phyloP scores from a whole-genome alignment of 2,888 invertebrate genomes.

The Dicycla oo region DNA sequence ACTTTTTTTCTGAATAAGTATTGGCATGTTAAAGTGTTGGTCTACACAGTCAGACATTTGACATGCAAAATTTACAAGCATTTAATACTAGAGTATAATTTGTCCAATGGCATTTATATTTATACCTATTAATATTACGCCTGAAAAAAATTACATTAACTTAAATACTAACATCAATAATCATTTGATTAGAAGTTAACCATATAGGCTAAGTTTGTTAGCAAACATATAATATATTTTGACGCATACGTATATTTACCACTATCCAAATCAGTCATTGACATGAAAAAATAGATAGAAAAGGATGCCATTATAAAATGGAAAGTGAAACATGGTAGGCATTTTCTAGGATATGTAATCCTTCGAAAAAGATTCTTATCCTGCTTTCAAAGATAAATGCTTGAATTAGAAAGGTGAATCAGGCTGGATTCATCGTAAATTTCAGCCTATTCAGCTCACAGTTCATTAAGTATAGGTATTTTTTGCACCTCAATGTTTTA shows the following conservation, averaged over 20 bases:
- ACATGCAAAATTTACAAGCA: too few species aligned
- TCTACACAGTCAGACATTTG: too few species aligned
- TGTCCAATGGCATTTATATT: too few species aligned
- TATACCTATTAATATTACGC: neutral
- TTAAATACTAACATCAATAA: neutral
- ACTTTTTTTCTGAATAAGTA: conserved; percentile 23
- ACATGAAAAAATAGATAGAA: neutral
- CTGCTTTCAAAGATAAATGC: conserved; percentile 16
- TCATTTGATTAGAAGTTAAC: neutral
- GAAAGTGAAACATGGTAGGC: neutral
- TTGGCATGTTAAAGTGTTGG: too few species aligned
- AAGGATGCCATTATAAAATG: neutral
- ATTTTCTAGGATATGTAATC: conserved; percentile 32
- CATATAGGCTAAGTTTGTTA: too few species aligned
- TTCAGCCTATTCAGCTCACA: conserved; percentile 29
- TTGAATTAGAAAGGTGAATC: conserved; percentile 39
- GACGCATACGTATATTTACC: too few species aligned
- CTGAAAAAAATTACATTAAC: neutral
- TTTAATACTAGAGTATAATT: too few species aligned
- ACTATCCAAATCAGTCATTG: neutral
- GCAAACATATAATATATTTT: too few species aligned
- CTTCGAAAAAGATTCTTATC: neutral
- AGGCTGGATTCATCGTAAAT: conserved; percentile 17
- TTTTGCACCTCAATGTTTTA: conserved; percentile 13
- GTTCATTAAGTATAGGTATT: neutral